Evolutionary conservation across 2,113 vertebrate genomes (phyloP).

Genomic region (Mustela nigripes): DNA sequence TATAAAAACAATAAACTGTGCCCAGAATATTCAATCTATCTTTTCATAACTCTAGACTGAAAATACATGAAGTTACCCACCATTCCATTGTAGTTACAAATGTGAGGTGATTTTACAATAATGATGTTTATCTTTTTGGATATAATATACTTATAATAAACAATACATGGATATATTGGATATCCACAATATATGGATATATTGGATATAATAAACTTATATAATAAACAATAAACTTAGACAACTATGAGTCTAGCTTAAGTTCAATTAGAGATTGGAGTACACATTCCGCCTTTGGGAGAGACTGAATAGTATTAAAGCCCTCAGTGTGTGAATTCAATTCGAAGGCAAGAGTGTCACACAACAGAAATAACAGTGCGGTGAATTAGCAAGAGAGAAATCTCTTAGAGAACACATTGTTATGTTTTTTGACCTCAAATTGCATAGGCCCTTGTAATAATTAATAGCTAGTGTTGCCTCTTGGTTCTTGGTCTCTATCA

Average conservation of each 20-base stretch:
- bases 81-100: constrained; percentile 13
- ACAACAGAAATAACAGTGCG: background rate
- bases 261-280: constrained; percentile 1
- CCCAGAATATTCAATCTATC: constrained; percentile 19
- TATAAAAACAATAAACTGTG: constrained; percentile 10
- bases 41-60: background rate
- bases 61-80: background rate
- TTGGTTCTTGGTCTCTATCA: constrained; percentile 55
- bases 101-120: constrained; percentile 22
- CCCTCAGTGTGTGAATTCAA: background rate
- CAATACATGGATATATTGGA: too few species aligned
- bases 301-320: background rate
- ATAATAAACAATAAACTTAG: background rate
- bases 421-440: constrained; percentile 22
- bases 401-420: background rate
- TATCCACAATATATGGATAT: too few species aligned
- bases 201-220: too few species aligned
- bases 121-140: background rate
- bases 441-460: constrained; percentile 34
- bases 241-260: background rate
- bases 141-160: background rate
- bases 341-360: background rate
- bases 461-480: constrained; percentile 22
- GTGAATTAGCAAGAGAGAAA: background rate
- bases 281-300: background rate